phyloP scores from a whole-genome alignment of 92 coral and sea anemone genomes.

The Anthopleura xanthogrammica region DNA sequence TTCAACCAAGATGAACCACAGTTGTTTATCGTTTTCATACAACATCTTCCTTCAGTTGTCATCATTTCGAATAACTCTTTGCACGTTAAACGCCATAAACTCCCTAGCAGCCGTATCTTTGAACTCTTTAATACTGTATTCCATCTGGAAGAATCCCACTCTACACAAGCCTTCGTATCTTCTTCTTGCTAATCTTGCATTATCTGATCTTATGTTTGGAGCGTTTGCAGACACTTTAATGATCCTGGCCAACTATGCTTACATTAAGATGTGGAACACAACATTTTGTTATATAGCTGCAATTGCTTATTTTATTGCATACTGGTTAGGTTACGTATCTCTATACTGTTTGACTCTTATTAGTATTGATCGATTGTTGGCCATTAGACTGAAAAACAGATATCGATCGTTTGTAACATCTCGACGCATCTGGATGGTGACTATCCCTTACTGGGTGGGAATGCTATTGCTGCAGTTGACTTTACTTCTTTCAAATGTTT shows the following conservation, averaged over 20 bases:
- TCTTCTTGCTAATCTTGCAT: background rate
- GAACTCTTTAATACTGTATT: background rate
- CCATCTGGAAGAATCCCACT: background rate
- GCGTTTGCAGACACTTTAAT: background rate
- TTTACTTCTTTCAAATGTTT: too few relatives aligned
- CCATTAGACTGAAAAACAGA: background rate
- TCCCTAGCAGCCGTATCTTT: background rate
- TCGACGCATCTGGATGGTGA: background rate
- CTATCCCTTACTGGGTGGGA: background rate
- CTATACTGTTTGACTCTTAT: background rate
- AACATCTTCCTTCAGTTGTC: background rate
- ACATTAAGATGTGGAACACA: background rate
- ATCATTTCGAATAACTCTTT: background rate
- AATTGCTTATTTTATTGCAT: background rate
- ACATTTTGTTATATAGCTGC: background rate
- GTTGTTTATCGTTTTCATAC: too few relatives aligned
- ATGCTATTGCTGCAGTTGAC: background rate
- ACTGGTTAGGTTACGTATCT: background rate
- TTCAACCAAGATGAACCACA: too few relatives aligned
- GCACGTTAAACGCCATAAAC: background rate
- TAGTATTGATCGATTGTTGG: background rate
- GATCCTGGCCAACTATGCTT: background rate
- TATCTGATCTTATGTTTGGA: background rate
- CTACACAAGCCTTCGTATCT: background rate
- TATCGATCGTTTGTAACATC: background rate